These are phyloP conservation scores for Pollicipes pollicipes DNA, from an alignment of 1,140 invertebrate genomes.

Conservation along the genomic window DNA sequence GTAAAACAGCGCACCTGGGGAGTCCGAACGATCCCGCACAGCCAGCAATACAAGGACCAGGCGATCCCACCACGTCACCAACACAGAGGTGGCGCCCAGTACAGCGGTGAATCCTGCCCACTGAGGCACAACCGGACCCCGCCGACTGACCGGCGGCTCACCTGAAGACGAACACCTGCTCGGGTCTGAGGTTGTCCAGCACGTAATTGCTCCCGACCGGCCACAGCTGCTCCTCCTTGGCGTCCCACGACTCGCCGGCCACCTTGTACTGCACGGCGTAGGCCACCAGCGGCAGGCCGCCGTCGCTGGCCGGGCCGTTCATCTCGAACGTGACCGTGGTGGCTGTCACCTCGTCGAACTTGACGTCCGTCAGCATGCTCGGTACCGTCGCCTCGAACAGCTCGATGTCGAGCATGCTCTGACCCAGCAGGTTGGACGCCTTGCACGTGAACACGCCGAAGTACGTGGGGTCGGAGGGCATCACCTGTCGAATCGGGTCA, in stretches of 20 bases:
- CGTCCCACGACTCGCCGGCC: slow-evolving; percentile 38
- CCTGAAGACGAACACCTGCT: slow-evolving; percentile 18
- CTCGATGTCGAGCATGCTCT: no score
- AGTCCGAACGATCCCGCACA: no score
- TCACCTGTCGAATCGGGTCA: slow-evolving; percentile 35
- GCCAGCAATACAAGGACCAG: no score
- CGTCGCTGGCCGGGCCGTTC: slow-evolving; percentile 44
- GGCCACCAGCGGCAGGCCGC: slow-evolving; percentile 50
- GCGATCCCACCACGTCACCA: no score
- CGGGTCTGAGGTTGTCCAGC: no score
- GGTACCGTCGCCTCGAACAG: no score
- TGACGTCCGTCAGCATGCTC: no score
- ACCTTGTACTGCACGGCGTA: slow-evolving; percentile 58
- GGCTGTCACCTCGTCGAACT: slow-evolving; percentile 29
- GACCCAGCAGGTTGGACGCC: slow-evolving; percentile 56
- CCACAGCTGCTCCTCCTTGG: slow-evolving; percentile 52
- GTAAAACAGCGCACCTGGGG: no score
- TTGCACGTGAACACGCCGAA: slow-evolving; percentile 65
- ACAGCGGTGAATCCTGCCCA: no score
- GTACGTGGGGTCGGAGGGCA: slow-evolving; percentile 38
- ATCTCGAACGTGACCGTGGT: slow-evolving; percentile 66
- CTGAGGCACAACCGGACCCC: no score
- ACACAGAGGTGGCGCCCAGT: no score
- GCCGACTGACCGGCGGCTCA: no score
- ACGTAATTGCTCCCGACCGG: slow-evolving; percentile 35